Percentiles rank a stretch among this genome's conserved stretches.
These are phyloP conservation scores for Mohoua ochrocephala DNA, from an alignment of 2,113 vertebrate species.

Conservation along the genomic window DNA sequence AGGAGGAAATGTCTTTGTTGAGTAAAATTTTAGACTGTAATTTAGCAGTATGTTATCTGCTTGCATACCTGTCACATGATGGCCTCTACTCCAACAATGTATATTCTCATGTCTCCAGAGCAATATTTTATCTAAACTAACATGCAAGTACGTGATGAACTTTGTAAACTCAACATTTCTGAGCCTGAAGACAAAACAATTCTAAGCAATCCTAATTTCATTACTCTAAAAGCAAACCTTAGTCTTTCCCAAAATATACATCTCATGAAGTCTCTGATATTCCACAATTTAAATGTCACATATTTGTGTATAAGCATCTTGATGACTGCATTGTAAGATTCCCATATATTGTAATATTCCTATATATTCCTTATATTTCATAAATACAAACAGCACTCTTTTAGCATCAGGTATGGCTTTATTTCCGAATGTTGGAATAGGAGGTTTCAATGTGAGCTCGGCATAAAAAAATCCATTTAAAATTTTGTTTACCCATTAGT, in stretches of 20 bases:
- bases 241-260: fast-evolving
- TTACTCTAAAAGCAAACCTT: background rate
- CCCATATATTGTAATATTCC: background rate
- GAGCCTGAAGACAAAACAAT: background rate
- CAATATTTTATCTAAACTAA: background rate
- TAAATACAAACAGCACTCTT: constrained; percentile 29
- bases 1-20: background rate
- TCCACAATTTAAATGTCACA: fast-evolving
- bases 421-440: background rate
- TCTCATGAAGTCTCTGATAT: background rate
- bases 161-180: background rate
- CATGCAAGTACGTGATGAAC: background rate
- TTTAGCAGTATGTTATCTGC: background rate
- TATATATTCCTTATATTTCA: background rate
- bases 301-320: background rate
- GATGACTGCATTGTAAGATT: background rate
- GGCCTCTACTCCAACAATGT: background rate
- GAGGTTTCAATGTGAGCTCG: background rate
- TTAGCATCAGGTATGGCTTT: constrained; percentile 17
- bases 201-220: background rate
- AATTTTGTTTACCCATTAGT: background rate
- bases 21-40: background rate
- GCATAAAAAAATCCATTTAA: background rate
- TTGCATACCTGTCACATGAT: background rate
- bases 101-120: background rate